These are phyloP conservation scores for Drosophila paramelanica DNA, from an alignment of 2,888 invertebrate genomes.

Conservation along the genomic window DNA sequence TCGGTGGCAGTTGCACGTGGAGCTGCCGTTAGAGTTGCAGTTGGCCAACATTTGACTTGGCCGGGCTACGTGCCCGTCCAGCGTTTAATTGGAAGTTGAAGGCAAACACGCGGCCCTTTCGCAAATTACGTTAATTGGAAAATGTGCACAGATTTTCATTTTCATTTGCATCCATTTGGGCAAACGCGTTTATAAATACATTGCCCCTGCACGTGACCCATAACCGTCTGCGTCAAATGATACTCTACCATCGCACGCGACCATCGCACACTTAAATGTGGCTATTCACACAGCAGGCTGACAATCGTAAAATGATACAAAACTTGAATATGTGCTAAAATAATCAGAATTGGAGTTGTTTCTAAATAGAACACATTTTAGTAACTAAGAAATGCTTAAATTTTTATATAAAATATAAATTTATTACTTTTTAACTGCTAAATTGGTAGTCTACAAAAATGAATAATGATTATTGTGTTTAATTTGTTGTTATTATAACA, in stretches of 20 bases:
- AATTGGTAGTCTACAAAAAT: too few species aligned
- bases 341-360: too few species aligned
- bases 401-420: too few species aligned
- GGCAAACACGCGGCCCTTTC: conserved; percentile 53
- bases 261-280: neutral
- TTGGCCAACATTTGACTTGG: conserved; percentile 26
- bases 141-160: conserved; percentile 57
- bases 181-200: conserved; percentile 25
- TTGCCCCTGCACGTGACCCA: conserved; percentile 36
- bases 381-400: too few species aligned
- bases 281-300: neutral
- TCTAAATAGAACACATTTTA: too few species aligned
- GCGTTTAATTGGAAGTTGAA: conserved; percentile 66
- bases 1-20: conserved; percentile 1
- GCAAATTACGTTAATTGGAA: conserved; percentile 74
- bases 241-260: neutral
- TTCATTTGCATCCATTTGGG: conserved; percentile 25
- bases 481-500: too few species aligned
- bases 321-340: too few species aligned
- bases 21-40: conserved; percentile 2
- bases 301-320: too few species aligned
- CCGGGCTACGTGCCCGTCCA: conserved; percentile 44
- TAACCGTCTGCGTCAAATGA: neutral
- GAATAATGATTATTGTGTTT: too few species aligned
- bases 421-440: too few species aligned